phyloP scores from a whole-genome alignment of 1,140 invertebrate species.

The Drosophila bocki region DNA sequence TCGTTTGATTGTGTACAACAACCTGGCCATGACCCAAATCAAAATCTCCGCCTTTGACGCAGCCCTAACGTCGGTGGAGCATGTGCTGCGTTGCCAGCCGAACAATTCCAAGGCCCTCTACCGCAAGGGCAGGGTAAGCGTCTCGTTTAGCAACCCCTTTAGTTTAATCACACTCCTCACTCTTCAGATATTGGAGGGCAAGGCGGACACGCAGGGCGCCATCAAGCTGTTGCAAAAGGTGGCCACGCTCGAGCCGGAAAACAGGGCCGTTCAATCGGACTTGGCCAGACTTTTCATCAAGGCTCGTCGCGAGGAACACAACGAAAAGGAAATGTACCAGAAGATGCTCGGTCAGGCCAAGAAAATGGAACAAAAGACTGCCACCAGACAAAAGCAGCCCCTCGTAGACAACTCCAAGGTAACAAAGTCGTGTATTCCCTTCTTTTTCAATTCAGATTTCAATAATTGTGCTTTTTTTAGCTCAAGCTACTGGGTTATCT shows the following conservation, averaged over 20 bases:
- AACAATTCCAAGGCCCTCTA: constrained; percentile 95
- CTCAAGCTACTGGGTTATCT: constrained; percentile 87
- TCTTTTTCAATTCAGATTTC: background rate
- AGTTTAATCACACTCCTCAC: background rate
- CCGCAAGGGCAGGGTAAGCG: constrained; percentile 90
- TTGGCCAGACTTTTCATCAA: constrained; percentile 87
- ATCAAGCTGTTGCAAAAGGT: constrained; percentile 87
- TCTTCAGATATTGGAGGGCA: constrained; percentile 87
- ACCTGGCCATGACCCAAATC: constrained; percentile 95
- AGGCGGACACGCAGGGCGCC: constrained; percentile 88
- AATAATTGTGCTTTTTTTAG: constrained; percentile 71
- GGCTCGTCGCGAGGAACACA: constrained; percentile 86
- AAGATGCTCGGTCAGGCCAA: constrained; percentile 88
- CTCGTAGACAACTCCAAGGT: constrained; percentile 79
- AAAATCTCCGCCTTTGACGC: constrained; percentile 93
- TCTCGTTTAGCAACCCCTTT: no score
- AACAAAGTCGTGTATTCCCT: background rate
- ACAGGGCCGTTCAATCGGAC: constrained; percentile 87
- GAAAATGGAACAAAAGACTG: constrained; percentile 82
- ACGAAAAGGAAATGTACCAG: constrained; percentile 88
- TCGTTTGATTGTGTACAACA: constrained; percentile 93
- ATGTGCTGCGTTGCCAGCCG: constrained; percentile 93
- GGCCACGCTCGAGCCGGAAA: constrained; percentile 87
- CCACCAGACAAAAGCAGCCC: constrained; percentile 69
- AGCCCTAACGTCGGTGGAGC: constrained; percentile 92